These are phyloP conservation scores for Tricholaema leucomelas DNA, from an alignment of 2,113 vertebrate genomes.

Conservation along the genomic window DNA sequence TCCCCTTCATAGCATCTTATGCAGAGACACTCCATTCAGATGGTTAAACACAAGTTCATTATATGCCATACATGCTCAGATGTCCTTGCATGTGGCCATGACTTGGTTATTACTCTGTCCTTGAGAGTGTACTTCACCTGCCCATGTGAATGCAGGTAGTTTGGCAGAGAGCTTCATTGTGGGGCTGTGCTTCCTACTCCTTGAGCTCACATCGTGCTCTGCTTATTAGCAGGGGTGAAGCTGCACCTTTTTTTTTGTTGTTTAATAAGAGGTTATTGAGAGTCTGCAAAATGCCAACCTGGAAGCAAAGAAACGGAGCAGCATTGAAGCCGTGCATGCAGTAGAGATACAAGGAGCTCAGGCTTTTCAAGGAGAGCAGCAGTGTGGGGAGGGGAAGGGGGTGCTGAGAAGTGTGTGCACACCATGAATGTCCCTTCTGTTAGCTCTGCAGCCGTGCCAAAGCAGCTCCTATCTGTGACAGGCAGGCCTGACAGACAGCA, in stretches of 20 bases:
- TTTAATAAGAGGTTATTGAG: slow-evolving; percentile 29
- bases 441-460: neutral
- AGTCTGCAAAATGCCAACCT: neutral
- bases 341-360: neutral
- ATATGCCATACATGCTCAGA: slow-evolving; percentile 1
- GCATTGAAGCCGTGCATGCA: neutral
- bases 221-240: slow-evolving; percentile 27
- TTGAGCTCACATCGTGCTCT: neutral
- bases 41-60: slow-evolving; percentile 52
- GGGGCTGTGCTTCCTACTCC: neutral
- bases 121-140: slow-evolving; percentile 20
- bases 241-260: neutral
- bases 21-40: slow-evolving; percentile 11
- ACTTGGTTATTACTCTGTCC: slow-evolving; percentile 12
- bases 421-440: slow-evolving; percentile 47
- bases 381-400: too few relatives aligned
- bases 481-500: slow-evolving; percentile 2
- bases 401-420: neutral
- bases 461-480: slow-evolving; percentile 42
- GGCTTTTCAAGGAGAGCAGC: neutral
- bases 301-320: slow-evolving; percentile 17
- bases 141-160: neutral
- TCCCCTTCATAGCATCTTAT: slow-evolving; percentile 27
- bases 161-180: neutral
- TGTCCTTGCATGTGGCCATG: slow-evolving; percentile 20